Evolutionary conservation across 2,113 vertebrate species (phyloP).

Genomic region (Myodes glareolus): DNA sequence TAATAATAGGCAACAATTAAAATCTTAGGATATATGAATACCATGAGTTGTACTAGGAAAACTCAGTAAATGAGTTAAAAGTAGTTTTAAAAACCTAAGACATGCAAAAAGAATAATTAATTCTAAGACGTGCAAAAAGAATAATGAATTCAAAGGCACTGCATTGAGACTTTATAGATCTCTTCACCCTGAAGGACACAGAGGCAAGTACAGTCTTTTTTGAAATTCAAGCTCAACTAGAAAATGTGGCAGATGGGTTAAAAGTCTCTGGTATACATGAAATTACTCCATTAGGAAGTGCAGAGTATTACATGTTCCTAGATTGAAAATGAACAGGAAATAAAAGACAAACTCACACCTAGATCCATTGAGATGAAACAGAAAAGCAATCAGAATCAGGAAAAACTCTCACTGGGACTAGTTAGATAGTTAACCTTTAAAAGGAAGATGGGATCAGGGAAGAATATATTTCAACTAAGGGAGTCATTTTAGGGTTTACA

Average conservation of each 20-base stretch:
- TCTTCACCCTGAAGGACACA: neutral
- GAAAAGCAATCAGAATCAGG: conserved; percentile 8
- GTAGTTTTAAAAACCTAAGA: neutral
- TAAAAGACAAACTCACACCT: neutral
- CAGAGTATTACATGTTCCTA: neutral
- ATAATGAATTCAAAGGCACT: neutral
- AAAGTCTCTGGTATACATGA: neutral
- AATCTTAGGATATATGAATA: neutral
- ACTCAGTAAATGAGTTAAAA: neutral
- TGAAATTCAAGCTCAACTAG: conserved; percentile 15
- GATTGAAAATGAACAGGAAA: neutral
- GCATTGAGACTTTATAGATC: neutral
- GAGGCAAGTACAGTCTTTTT: neutral
- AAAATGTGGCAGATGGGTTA: neutral
- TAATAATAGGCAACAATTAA: neutral
- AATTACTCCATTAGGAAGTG: neutral
- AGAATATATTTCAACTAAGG: too few species aligned
- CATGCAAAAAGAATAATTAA: neutral
- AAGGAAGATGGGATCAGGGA: too few species aligned
- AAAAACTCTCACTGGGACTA: conserved; percentile 4
- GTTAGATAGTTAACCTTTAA: neutral
- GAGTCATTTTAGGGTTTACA: too few species aligned
- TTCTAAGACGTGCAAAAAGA: conserved; percentile 15
- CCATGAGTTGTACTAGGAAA: neutral
- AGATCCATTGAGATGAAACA: neutral